These are phyloP conservation scores for Amphiura filiformis DNA, from an alignment of 35 echinoderm and acorn worm genomes.

Conservation along the genomic window DNA sequence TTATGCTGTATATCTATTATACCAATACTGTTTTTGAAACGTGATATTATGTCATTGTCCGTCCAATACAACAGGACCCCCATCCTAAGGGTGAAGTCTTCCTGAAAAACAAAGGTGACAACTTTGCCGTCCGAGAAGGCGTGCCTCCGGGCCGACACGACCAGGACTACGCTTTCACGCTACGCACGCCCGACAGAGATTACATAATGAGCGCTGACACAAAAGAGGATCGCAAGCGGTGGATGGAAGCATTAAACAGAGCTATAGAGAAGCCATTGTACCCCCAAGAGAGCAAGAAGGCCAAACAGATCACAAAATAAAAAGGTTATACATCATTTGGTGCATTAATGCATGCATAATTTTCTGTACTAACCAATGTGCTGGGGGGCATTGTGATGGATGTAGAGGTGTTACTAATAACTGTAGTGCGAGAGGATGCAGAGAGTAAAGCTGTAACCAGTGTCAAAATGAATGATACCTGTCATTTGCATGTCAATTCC, in stretches of 20 bases:
- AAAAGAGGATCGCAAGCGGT: slow-evolving; percentile 57
- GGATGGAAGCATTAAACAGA: slow-evolving; percentile 77
- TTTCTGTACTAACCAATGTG: too few relatives aligned
- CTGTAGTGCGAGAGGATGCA: too few relatives aligned
- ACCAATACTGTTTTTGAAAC: too few relatives aligned
- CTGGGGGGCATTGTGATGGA: too few relatives aligned
- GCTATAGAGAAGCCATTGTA: slow-evolving; percentile 44
- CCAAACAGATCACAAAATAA: not conserved
- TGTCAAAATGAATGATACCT: too few relatives aligned
- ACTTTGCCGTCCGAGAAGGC: slow-evolving; percentile 41
- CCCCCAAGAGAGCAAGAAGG: slow-evolving; percentile 23
- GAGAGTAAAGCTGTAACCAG: too few relatives aligned
- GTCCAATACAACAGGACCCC: slow-evolving; percentile 16
- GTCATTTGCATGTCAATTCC: too few relatives aligned
- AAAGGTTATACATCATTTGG: not conserved
- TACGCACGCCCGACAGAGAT: slow-evolving; percentile 78
- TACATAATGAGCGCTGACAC: slow-evolving; percentile 86
- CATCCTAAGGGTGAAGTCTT: slow-evolving; percentile 38
- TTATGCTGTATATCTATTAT: too few relatives aligned
- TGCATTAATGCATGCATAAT: too few relatives aligned
- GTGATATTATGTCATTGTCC: not conserved
- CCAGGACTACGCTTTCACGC: slow-evolving; percentile 75
- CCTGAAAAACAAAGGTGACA: slow-evolving; percentile 18
- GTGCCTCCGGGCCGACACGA: slow-evolving; percentile 80
- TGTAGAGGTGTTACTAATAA: too few relatives aligned